A percentile compares a stretch with the other conserved stretches of the same genome.
These are phyloP conservation scores for Ceramica pisi DNA, from an alignment of 2,888 invertebrate species.

Conservation along the genomic window DNA sequence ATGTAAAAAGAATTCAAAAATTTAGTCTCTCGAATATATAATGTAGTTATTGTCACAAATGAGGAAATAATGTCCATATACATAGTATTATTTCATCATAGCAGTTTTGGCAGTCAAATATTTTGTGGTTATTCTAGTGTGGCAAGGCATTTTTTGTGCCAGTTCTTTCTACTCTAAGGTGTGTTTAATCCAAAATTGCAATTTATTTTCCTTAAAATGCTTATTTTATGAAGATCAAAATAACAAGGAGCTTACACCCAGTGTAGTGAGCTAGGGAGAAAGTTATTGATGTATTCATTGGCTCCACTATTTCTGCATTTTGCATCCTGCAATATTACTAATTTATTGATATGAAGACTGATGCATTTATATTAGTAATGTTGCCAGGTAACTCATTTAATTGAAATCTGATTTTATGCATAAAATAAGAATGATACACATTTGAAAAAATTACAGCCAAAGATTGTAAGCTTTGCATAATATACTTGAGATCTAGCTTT, in stretches of 20 bases:
- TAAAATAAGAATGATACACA: slow-evolving; percentile 10
- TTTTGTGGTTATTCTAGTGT: slow-evolving; percentile 64
- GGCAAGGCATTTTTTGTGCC: slow-evolving; percentile 56
- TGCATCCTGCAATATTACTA: slow-evolving; percentile 57
- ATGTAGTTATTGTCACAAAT: slow-evolving; percentile 60
- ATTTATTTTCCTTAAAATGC: slow-evolving; percentile 55
- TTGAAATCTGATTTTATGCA: slow-evolving; percentile 41
- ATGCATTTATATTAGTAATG: slow-evolving; percentile 79
- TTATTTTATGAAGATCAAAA: slow-evolving; percentile 53
- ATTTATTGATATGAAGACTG: slow-evolving; percentile 79
- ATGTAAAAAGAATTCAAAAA: slow-evolving; percentile 16
- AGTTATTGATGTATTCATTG: slow-evolving; percentile 57
- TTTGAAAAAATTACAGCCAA: slow-evolving; percentile 55
- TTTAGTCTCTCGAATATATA: slow-evolving; percentile 10
- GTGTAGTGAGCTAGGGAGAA: slow-evolving; percentile 68
- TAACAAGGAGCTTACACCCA: slow-evolving; percentile 61
- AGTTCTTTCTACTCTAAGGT: slow-evolving; percentile 51
- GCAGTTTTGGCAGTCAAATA: slow-evolving; percentile 59
- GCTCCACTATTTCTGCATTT: slow-evolving; percentile 60
- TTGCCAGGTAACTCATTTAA: slow-evolving; percentile 36
- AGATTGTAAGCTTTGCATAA: slow-evolving; percentile 45
- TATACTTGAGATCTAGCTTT: slow-evolving; percentile 28
- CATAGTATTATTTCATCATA: slow-evolving; percentile 66
- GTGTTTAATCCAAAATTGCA: slow-evolving; percentile 64
- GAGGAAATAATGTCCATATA: slow-evolving; percentile 50